Evolutionary conservation across 2,113 vertebrate genomes (phyloP), one percentile per base, ranked within the genome.

Genomic region (Gorsachius goisagi): DNA sequence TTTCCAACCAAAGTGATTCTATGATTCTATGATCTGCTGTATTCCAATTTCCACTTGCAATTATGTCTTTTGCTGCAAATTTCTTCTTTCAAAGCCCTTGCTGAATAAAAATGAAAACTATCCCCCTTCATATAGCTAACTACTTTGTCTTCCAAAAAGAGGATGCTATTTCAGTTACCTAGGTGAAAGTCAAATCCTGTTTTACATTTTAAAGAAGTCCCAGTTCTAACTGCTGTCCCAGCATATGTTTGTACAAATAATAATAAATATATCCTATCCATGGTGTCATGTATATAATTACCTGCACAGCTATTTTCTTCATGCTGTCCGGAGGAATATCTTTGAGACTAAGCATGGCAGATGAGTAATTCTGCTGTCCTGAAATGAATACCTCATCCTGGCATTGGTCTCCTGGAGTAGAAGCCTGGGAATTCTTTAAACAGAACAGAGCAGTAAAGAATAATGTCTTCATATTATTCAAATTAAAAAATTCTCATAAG

Each of bases 351-450:
- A 98, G 96, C 1, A 96, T 96, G 81, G 97, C 94, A 96, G 98
- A 89, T 6, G 97, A 96, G 96, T 98, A 99, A 96, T 97, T 98
- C 95, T 99, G 99, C 87, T 98, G 98, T 88, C 98, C 99, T 26
- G 98, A 97, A 97, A 97, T 88, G 96, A 99, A 99, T 74, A 98
- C 98, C 45, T 99, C 99, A 91, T 99, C 99, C 97, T 99, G 98
- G 84, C 97, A 97, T 69, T 97, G 97, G 53, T 98, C 98, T 95
- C 96, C 98, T 81, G 97, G 50, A 93, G 95, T 83, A 89, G 96
- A 90, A 91, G 95, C 85, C 94, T 97, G 97, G 20, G 97, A 97
- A 96, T 98, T 97, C 98, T 98, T 97, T 89, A 95, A 95, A 94
- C 53, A 83, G 88, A 94, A 90, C 20, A 63, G 39, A 47, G 33